Percentiles rank a stretch among this genome's conserved stretches.
These are phyloP conservation scores for Dermochelys coriacea DNA, from an alignment of 2,797 vertebrate genomes.

Conservation along the genomic window DNA sequence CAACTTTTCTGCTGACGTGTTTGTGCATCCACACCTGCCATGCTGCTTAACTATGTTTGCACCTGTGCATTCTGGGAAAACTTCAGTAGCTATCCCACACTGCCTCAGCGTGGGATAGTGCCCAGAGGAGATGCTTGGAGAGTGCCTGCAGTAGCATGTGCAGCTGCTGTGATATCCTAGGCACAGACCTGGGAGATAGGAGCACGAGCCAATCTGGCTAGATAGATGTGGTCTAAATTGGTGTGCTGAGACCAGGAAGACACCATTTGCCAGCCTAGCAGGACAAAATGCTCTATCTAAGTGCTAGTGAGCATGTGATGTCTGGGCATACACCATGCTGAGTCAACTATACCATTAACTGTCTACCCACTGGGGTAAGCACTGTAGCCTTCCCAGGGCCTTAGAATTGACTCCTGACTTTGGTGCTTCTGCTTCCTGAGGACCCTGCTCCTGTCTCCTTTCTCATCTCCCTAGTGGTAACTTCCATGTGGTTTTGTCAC, in stretches of 20 bases:
- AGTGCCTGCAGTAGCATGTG: background rate
- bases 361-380: background rate
- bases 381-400: background rate
- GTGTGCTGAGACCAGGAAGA: background rate
- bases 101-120: background rate
- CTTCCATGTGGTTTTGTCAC: background rate
- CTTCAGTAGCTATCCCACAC: background rate
- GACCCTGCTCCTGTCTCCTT: background rate
- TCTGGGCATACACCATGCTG: background rate
- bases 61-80: background rate
- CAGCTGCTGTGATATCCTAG: background rate
- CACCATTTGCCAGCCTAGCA: background rate
- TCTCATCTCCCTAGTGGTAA: background rate
- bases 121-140: background rate
- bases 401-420: background rate
- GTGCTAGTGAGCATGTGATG: background rate
- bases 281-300: background rate
- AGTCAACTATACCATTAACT: background rate
- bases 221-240: background rate
- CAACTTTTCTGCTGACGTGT: background rate
- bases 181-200: background rate
- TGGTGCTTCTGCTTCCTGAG: background rate
- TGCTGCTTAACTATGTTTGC: background rate
- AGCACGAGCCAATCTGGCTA: background rate
- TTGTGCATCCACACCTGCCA: background rate